phyloP scores from a whole-genome alignment of 2,888 invertebrate genomes.

The Caenorhabditis macrosperma region DNA sequence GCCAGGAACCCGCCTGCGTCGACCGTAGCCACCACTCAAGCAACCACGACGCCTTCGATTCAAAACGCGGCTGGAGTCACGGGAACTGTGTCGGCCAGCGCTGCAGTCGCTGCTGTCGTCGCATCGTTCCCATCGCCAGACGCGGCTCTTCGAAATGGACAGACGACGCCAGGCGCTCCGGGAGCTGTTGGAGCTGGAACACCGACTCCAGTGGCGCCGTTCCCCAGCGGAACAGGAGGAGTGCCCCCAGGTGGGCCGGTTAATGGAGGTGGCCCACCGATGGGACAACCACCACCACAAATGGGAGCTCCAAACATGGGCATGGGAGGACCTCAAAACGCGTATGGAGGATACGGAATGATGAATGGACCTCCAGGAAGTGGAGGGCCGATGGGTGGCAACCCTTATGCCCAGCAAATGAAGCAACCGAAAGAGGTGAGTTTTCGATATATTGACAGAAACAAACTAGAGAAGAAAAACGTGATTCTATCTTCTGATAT shows the following conservation, averaged over 20 bases:
- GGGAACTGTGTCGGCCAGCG: constrained; percentile 16
- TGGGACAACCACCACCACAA: constrained; percentile 76
- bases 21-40: constrained; percentile 23
- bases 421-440: constrained; percentile 35
- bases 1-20: constrained; percentile 26
- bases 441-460: background rate
- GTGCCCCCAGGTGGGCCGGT: constrained; percentile 4
- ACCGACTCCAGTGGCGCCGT: constrained; percentile 15
- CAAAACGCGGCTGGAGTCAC: constrained; percentile 7
- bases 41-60: constrained; percentile 24
- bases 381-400: constrained; percentile 30
- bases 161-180: constrained; percentile 15
- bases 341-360: constrained; percentile 42
- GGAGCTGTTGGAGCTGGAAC: constrained; percentile 19
- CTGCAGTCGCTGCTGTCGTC: constrained; percentile 15
- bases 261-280: constrained; percentile 59
- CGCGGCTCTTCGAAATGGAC: constrained; percentile 12
- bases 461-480: too few species aligned
- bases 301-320: constrained; percentile 57
- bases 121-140: constrained; percentile 54
- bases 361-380: constrained; percentile 43
- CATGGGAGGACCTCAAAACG: constrained; percentile 19
- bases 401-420: constrained; percentile 33
- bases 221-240: constrained; percentile 11
- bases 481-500: background rate